Percentiles rank a stretch among this genome's conserved stretches.
Evolutionary conservation across 2,113 vertebrate genomes (phyloP).

Genomic region (Oncorhynchus nerka): DNA sequence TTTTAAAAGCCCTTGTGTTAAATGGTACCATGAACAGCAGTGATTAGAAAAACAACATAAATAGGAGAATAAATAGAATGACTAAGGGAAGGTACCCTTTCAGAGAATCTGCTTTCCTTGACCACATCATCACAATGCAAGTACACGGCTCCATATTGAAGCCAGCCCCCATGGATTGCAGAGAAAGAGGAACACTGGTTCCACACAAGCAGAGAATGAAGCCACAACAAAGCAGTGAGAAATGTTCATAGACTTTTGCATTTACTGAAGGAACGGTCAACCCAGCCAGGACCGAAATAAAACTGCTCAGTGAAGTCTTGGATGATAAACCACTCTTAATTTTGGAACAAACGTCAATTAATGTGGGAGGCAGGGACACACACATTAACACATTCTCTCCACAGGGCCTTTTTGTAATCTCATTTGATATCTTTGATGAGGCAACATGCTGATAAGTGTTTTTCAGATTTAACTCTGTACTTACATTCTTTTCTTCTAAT

Average conservation of each 20-base stretch:
- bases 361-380: slow-evolving; percentile 10
- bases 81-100: slow-evolving; percentile 83
- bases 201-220: slow-evolving; percentile 81
- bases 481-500: not conserved
- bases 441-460: slow-evolving; percentile 10
- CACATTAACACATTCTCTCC: slow-evolving; percentile 27
- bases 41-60: slow-evolving; percentile 59
- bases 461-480: slow-evolving; percentile 8
- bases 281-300: slow-evolving; percentile 77
- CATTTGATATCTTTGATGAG: slow-evolving; percentile 10
- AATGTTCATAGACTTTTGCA: slow-evolving; percentile 75
- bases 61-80: slow-evolving; percentile 68
- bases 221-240: slow-evolving; percentile 87
- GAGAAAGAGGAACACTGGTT: slow-evolving; percentile 79
- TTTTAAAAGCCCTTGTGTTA: slow-evolving; percentile 54
- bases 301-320: slow-evolving; percentile 21
- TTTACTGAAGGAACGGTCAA: slow-evolving; percentile 55
- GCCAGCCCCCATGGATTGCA: slow-evolving; percentile 83
- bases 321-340: not conserved
- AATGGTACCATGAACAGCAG: slow-evolving; percentile 56
- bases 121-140: slow-evolving; percentile 92
- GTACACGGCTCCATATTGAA: slow-evolving; percentile 92
- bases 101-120: slow-evolving; percentile 87
- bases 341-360: slow-evolving; percentile 5
- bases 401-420: not conserved